Percentiles rank a stretch among this genome's conserved stretches.
Evolutionary conservation across 2,888 invertebrate genomes (phyloP).

Genomic region (Acleris cristana): DNA sequence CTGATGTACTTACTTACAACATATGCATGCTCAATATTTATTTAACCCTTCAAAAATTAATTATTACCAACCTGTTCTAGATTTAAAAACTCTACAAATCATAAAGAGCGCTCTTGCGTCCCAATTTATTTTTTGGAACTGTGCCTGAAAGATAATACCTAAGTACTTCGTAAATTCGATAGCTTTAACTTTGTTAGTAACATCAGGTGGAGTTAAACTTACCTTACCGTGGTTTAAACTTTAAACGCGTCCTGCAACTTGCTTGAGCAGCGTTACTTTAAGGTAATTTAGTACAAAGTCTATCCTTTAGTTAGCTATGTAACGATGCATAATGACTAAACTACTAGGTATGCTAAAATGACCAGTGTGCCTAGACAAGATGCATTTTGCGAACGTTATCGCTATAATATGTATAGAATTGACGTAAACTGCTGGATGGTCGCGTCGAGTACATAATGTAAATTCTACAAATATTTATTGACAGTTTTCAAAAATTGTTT

Average conservation of each 20-base stretch:
- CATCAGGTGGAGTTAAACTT: slow-evolving; percentile 6
- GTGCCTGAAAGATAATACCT: background rate
- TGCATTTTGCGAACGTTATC: too few relatives aligned
- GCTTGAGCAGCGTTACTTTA: slow-evolving; percentile 9
- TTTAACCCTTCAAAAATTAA: too few relatives aligned
- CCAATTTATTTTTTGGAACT: background rate
- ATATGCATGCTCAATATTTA: too few relatives aligned
- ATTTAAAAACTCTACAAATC: background rate
- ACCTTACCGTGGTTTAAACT: slow-evolving; percentile 17
- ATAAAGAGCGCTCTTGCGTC: background rate
- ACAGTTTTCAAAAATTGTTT: too few relatives aligned
- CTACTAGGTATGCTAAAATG: too few relatives aligned
- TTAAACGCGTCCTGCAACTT: slow-evolving; percentile 22
- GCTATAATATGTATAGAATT: too few relatives aligned
- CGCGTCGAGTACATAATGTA: too few relatives aligned
- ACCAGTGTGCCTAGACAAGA: too few relatives aligned
- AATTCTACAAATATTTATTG: too few relatives aligned
- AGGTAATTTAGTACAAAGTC: slow-evolving; percentile 8
- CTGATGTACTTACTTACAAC: too few relatives aligned
- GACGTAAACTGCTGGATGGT: too few relatives aligned
- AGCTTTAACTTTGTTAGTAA: slow-evolving; percentile 12
- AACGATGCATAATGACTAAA: slow-evolving; percentile 1
- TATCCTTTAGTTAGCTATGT: background rate
- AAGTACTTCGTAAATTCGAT: background rate
- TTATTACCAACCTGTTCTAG: too few relatives aligned